These are phyloP conservation scores for Drosophila virilis DNA, from an alignment of 1,140 invertebrate genomes.

Conservation along the genomic window DNA sequence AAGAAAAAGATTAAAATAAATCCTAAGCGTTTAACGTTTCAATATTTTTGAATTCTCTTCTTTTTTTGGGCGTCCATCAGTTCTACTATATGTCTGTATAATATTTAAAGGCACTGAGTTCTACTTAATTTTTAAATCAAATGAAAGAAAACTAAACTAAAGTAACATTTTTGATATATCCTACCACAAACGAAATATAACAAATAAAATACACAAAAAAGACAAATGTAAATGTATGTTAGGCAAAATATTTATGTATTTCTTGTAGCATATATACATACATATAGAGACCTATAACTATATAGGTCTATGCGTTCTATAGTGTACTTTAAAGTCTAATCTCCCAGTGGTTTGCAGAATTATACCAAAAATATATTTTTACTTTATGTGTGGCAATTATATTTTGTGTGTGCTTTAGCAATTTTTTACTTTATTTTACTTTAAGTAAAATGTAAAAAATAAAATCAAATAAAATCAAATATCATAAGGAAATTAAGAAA, in stretches of 20 bases:
- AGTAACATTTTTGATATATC: constrained; percentile 35
- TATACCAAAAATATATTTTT: constrained; percentile 83
- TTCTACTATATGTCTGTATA: constrained; percentile 59
- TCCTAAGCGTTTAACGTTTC: constrained; percentile 52
- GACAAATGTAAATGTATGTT: constrained; percentile 66
- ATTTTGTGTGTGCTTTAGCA: constrained; percentile 74
- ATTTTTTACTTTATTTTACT: constrained; percentile 83
- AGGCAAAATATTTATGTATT: constrained; percentile 75
- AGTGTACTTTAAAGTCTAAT: constrained; percentile 50
- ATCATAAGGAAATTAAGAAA: constrained; percentile 40
- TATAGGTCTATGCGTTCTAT: constrained; percentile 21
- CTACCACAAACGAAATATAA: not conserved
- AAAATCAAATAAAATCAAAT: constrained; percentile 18
- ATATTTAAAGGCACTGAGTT: constrained; percentile 82
- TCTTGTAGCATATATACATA: constrained; percentile 59
- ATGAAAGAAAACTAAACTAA: constrained; percentile 38
- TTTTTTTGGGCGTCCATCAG: constrained; percentile 16
- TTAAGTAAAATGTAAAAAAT: constrained; percentile 74
- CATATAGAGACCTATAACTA: constrained; percentile 26
- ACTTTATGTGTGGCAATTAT: constrained; percentile 79
- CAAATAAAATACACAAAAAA: constrained; percentile 44
- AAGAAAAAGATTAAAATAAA: constrained; percentile 3
- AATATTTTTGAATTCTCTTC: constrained; percentile 25
- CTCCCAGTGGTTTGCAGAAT: constrained; percentile 81
- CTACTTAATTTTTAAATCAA: constrained; percentile 76